phyloP scores from a whole-genome alignment of 2,113 vertebrate species.

The Pelecanoides urinatrix region DNA sequence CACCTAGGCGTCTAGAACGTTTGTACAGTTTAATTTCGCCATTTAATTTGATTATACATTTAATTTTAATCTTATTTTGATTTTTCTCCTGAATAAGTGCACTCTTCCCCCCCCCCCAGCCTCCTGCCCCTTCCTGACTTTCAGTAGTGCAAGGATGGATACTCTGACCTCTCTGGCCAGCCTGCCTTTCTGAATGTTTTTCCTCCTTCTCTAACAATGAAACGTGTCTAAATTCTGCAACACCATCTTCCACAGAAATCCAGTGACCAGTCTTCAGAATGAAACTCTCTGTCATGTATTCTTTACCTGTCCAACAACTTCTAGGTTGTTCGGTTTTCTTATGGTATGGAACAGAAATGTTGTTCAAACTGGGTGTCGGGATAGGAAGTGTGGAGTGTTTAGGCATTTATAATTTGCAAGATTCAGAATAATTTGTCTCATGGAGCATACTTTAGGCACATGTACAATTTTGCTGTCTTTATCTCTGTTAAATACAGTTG shows the following conservation, averaged over 20 bases:
- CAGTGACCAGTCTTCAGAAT: background rate
- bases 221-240: background rate
- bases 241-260: background rate
- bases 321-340: background rate
- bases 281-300: background rate
- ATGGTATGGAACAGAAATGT: background rate
- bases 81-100: background rate
- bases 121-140: background rate
- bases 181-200: background rate
- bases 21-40: background rate
- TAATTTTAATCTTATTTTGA: background rate
- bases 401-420: background rate
- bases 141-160: accelerated
- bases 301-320: background rate
- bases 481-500: background rate
- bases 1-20: accelerated
- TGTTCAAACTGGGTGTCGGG: background rate
- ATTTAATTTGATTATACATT: background rate
- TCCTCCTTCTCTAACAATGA: background rate
- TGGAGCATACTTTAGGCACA: background rate
- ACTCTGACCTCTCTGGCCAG: background rate
- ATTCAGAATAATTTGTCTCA: background rate
- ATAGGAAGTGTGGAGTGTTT: background rate
- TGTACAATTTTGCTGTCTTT: background rate
- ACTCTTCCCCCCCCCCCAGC: accelerated